Percentiles rank a stretch among this genome's conserved stretches.
Evolutionary conservation across 2,113 vertebrate species (phyloP).

Genomic region (Myrmecophaga tridactyla): DNA sequence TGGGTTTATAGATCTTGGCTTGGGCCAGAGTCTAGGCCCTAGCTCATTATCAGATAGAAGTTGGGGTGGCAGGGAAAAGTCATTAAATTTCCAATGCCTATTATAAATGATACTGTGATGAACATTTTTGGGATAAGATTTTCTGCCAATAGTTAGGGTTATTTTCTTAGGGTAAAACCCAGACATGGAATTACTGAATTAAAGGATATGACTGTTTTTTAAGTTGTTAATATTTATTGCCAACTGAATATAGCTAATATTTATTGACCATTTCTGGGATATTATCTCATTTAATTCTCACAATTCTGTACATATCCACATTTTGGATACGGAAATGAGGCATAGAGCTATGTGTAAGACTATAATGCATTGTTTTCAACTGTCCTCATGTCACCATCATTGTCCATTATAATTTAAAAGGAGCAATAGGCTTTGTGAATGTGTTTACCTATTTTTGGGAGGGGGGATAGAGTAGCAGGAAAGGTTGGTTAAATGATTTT

Average conservation of each 20-base stretch:
- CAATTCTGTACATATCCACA: neutral
- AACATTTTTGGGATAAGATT: neutral
- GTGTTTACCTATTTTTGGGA: neutral
- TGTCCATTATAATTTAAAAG: conserved; percentile 11
- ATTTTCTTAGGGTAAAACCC: conserved; percentile 53
- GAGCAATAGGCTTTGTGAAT: neutral
- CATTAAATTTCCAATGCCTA: neutral
- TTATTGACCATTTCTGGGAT: conserved; percentile 21
- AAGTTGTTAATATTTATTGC: conserved; percentile 39
- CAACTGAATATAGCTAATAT: neutral
- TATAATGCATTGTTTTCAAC: neutral
- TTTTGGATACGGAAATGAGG: neutral
- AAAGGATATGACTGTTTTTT: conserved; percentile 41
- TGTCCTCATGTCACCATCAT: neutral
- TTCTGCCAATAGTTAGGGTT: neutral
- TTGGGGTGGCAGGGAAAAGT: neutral
- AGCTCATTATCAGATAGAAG: neutral
- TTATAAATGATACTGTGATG: conserved; percentile 29
- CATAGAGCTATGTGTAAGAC: neutral
- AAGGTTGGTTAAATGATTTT: conserved; percentile 20
- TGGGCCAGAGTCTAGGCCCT: neutral
- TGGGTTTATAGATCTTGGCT: neutral
- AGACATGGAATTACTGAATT: conserved; percentile 51
- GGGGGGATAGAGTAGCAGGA: neutral
- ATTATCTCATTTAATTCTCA: conserved; percentile 16